Evolutionary conservation across 2,113 vertebrate genomes (phyloP).

Genomic region (Pseudorectes ferrugineus): DNA sequence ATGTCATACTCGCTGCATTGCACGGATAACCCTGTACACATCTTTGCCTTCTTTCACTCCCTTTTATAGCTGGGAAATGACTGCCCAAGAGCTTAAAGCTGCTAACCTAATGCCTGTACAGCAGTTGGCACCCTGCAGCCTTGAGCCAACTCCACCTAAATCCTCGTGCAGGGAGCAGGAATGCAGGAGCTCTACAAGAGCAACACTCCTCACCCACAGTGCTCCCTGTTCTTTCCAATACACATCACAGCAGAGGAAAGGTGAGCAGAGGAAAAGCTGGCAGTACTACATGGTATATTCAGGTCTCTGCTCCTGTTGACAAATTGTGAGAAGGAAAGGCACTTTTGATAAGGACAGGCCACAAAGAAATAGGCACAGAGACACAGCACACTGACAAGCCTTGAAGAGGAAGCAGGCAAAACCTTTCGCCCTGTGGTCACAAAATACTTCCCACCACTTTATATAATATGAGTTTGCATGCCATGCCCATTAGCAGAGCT

Average conservation of each 20-base stretch:
- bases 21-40: not conserved
- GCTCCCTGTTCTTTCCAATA: not conserved
- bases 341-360: not conserved
- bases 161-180: not conserved
- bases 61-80: not conserved
- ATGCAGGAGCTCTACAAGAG: too few relatives aligned
- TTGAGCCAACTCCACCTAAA: not conserved
- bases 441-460: not conserved
- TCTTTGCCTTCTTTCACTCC: not conserved
- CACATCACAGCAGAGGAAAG: not conserved
- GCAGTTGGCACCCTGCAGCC: not conserved
- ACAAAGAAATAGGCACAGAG: not conserved
- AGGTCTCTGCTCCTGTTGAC: not conserved
- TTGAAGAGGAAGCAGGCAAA: not conserved
- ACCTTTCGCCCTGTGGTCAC: not conserved
- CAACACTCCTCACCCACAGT: not conserved
- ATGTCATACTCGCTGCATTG: too few relatives aligned
- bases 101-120: not conserved
- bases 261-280: not conserved
- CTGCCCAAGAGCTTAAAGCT: not conserved
- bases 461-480: not conserved
- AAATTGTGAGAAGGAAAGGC: not conserved
- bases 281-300: rapidly evolving
- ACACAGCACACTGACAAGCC: not conserved
- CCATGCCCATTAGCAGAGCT: not conserved